phyloP scores from a whole-genome alignment of 1,140 invertebrate genomes.

The Caerostris extrusa region DNA sequence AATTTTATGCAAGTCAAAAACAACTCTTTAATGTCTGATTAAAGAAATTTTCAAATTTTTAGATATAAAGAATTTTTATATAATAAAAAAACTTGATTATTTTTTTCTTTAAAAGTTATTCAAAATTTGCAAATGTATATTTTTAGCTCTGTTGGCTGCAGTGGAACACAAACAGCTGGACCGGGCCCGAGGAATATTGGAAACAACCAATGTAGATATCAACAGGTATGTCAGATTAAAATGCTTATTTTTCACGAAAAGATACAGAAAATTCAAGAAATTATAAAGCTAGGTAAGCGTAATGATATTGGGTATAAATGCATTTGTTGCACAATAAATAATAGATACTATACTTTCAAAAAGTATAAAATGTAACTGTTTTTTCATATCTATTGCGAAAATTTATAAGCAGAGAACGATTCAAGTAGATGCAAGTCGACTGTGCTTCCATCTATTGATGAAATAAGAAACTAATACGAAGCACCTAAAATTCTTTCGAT shows the following conservation, averaged over 20 bases:
- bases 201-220: conserved; percentile 93
- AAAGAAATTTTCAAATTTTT: no score
- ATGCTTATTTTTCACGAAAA: not conserved
- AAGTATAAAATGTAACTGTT: not conserved
- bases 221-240: conserved; percentile 88
- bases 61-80: no score
- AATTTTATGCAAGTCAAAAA: no score
- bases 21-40: no score
- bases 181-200: conserved; percentile 92
- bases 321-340: not conserved
- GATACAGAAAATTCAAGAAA: not conserved
- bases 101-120: no score
- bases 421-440: not conserved
- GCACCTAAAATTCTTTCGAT: no score
- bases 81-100: no score
- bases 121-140: not conserved
- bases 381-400: not conserved
- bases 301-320: no score
- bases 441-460: conserved; percentile 1
- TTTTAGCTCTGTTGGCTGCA: conserved; percentile 91
- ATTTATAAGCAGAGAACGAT: not conserved
- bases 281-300: no score
- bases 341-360: not conserved
- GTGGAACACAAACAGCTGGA: conserved; percentile 96
- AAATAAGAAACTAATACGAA: not conserved